A percentile compares a stretch with the other conserved stretches of the same genome.
phyloP scores from a whole-genome alignment of 1,140 invertebrate species.

The Bombus vancouverensis region DNA sequence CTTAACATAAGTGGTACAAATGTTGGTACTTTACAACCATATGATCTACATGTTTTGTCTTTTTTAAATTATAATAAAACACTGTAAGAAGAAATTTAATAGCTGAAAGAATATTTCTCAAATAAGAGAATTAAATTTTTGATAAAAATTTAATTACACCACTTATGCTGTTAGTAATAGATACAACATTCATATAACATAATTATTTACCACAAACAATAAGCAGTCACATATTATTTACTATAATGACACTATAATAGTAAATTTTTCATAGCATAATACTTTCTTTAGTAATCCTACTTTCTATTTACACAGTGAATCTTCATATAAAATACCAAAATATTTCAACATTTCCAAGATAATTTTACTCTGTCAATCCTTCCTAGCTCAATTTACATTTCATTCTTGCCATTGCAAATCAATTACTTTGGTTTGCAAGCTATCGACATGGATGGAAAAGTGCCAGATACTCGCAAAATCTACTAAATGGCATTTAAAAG shows the following conservation, averaged over 20 bases:
- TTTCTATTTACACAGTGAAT: conserved; percentile 65
- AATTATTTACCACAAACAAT: conserved; percentile 46
- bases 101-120: too few relatives aligned
- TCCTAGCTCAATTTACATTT: conserved; percentile 52
- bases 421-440: conserved; percentile 50
- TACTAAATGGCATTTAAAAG: conserved; percentile 12
- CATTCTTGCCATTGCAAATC: conserved; percentile 31
- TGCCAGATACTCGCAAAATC: conserved; percentile 45
- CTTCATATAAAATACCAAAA: conserved; percentile 70
- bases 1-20: conserved; percentile 8
- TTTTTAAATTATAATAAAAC: not conserved
- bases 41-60: not conserved
- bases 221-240: conserved; percentile 22
- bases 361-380: conserved; percentile 63
- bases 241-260: conserved; percentile 46
- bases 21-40: not conserved
- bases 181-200: conserved; percentile 10
- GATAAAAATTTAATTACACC: conserved; percentile 7
- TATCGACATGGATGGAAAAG: conserved; percentile 59
- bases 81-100: not conserved
- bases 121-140: not conserved
- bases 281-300: conserved; percentile 68
- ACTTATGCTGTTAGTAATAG: conserved; percentile 7
- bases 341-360: conserved; percentile 63
- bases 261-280: conserved; percentile 63